These are phyloP conservation scores for Scolopax bukidnonensis DNA, from an alignment of 2,797 vertebrate species.

Conservation along the genomic window DNA sequence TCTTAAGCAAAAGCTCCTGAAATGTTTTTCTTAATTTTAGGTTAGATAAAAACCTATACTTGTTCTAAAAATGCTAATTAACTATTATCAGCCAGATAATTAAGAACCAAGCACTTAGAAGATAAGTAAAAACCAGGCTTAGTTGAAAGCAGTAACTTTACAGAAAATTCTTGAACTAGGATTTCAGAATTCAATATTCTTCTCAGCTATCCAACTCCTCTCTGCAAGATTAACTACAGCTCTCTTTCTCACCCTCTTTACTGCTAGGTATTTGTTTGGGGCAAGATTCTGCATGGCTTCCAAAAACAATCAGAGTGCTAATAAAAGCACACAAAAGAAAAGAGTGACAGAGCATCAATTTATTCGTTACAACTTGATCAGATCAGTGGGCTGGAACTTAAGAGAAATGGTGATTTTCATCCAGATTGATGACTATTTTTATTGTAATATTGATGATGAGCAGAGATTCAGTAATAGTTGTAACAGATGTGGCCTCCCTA, in stretches of 20 bases:
- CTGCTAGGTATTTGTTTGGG: neutral
- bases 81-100: neutral
- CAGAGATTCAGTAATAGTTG: slow-evolving; percentile 59
- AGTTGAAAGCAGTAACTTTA: neutral
- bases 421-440: slow-evolving; percentile 75
- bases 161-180: neutral
- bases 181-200: neutral
- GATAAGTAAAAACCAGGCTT: neutral
- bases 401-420: slow-evolving; percentile 55
- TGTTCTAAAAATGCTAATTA: neutral
- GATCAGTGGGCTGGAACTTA: slow-evolving; percentile 28
- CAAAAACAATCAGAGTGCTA: neutral
- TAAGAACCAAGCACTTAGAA: neutral
- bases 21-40: neutral
- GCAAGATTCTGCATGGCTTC: neutral
- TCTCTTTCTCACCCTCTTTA: neutral
- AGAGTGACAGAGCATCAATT: neutral
- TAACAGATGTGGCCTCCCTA: slow-evolving; percentile 76
- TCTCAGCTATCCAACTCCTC: neutral
- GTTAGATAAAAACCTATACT: neutral
- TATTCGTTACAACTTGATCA: slow-evolving; percentile 24
- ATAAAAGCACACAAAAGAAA: neutral
- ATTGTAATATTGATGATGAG: slow-evolving; percentile 63
- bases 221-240: neutral
- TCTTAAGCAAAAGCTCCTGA: neutral